phyloP scores from a whole-genome alignment of 53 echinoderm and acorn worm genomes.

The Temnopleurus reevesii region DNA sequence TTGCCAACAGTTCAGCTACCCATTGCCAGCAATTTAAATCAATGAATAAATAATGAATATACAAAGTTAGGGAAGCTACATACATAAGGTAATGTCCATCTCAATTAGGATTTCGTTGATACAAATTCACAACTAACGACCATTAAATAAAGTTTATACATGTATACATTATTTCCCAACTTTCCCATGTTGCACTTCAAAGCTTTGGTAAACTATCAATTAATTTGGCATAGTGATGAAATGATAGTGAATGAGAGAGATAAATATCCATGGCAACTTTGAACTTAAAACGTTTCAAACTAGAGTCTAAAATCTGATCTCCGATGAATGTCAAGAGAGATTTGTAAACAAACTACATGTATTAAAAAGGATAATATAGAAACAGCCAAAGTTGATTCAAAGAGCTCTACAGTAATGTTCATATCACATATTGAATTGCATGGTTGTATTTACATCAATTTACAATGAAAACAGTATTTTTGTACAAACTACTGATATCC shows the following conservation, averaged over 20 bases:
- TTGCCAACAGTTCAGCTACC: neutral
- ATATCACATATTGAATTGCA: neutral
- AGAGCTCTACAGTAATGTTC: neutral
- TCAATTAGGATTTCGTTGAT: neutral
- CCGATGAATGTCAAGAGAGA: neutral
- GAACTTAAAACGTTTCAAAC: neutral
- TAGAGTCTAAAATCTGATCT: neutral
- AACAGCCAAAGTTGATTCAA: neutral
- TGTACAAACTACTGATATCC: neutral
- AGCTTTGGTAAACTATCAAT: neutral
- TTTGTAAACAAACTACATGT: neutral
- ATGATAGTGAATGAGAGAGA: neutral
- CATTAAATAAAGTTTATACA: neutral
- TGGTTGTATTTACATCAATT: slow-evolving; percentile 35
- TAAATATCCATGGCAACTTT: neutral
- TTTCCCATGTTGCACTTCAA: slow-evolving; percentile 17
- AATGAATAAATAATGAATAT: slow-evolving; percentile 29
- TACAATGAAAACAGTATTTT: neutral
- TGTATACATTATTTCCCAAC: neutral
- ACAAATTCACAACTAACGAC: neutral
- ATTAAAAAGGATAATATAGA: neutral
- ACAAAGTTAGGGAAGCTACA: neutral
- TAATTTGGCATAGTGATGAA: slow-evolving; percentile 2
- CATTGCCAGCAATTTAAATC: neutral
- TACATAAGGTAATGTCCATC: slow-evolving; percentile 13